Percentiles rank a stretch among this genome's conserved stretches.
phyloP scores from a whole-genome alignment of 2,113 vertebrate genomes.

The Hipposideros armiger region DNA sequence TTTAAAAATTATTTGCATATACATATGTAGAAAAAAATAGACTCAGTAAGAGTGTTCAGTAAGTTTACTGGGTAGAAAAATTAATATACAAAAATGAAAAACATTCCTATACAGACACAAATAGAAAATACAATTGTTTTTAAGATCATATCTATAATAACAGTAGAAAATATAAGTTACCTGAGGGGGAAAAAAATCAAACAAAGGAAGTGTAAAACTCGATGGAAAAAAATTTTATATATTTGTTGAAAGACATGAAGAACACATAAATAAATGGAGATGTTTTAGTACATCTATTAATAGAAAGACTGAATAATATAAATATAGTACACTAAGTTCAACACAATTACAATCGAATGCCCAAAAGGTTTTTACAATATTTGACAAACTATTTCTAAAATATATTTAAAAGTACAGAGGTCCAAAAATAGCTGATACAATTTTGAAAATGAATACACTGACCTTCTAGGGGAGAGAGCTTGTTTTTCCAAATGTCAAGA shows the following conservation, averaged over 20 bases:
- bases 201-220: neutral
- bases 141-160: neutral
- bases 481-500: constrained; percentile 1
- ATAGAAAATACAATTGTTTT: neutral
- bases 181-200: neutral
- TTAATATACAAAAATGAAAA: neutral
- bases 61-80: neutral
- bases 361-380: neutral
- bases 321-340: neutral
- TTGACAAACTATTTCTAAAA: neutral
- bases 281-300: neutral
- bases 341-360: neutral
- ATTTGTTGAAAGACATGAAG: neutral
- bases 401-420: neutral
- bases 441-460: neutral
- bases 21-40: neutral
- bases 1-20: neutral
- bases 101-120: neutral
- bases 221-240: neutral
- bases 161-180: neutral
- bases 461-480: neutral
- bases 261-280: neutral
- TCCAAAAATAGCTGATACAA: neutral
- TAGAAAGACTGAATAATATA: neutral
- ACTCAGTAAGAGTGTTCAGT: neutral